phyloP scores from a whole-genome alignment of 1,140 invertebrate genomes.

The Drepana arcuata region DNA sequence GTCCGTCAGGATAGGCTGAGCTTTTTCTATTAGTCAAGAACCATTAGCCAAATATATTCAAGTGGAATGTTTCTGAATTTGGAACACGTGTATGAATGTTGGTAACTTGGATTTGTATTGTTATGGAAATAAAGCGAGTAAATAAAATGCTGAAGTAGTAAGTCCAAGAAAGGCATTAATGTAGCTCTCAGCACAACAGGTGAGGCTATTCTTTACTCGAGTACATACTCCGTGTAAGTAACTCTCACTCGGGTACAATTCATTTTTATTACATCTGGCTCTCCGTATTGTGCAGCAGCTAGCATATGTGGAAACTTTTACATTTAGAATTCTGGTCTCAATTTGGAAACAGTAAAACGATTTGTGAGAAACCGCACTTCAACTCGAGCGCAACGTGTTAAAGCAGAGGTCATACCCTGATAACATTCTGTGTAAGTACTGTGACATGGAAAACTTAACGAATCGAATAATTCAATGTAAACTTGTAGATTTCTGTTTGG shows the following conservation, averaged over 20 bases:
- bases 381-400: too few species aligned
- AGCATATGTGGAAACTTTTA: neutral
- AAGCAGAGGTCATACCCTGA: too few species aligned
- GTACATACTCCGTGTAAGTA: conserved; percentile 6
- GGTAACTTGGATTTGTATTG: neutral
- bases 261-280: conserved; percentile 9
- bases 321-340: neutral
- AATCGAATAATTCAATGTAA: too few species aligned
- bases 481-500: too few species aligned
- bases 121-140: conserved; percentile 5
- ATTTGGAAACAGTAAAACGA: neutral
- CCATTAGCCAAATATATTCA: too few species aligned
- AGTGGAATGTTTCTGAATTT: too few species aligned
- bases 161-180: conserved; percentile 1
- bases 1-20: too few species aligned
- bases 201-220: conserved; percentile 8
- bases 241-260: conserved; percentile 8
- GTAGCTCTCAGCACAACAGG: conserved; percentile 6
- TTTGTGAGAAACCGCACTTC: neutral
- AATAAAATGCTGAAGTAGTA: conserved; percentile 5
- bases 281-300: neutral
- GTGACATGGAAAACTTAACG: too few species aligned
- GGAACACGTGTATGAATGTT: neutral
- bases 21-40: too few species aligned
- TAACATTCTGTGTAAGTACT: too few species aligned